Base-by-base conservation (phyloP, 2,113 vertebrate species). In the Pipa parva region DNA sequence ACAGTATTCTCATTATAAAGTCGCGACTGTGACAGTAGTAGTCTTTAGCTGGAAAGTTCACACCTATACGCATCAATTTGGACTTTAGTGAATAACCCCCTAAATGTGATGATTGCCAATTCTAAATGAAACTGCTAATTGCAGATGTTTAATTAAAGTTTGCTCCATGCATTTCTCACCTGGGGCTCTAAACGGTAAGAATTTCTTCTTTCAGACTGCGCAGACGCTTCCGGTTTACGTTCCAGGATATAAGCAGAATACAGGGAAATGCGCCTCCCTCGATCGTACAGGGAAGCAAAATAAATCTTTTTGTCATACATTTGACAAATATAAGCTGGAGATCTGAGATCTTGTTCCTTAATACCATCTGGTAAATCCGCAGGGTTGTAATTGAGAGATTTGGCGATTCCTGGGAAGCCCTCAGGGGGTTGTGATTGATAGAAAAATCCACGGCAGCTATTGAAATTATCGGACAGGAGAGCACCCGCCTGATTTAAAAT, bases 181-280 rank as follows among this genome's bases (percentile, higher is more conserved):
- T 56, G 54, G 8, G 27, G 54, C 13, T 56, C 54, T 33, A 56
- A 22, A 8, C 20, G 18, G 28, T 26, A 56, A 10, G 5, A 3
- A 11, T 3, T 2, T 3, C 6, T n/a, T 33, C 48, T 2, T 50
- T 8, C 7, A 24, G 20, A 1, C 29, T 25, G 3, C 13, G 15
- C 28, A 1, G 18, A 18, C 2, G 27, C 6, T 11, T 31, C 15
- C 13, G 13, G 9, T 3, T 42, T 5, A 42, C 13, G 15, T 42
- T 56, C 54, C 27, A 33, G 8, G 17, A 42, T 42, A 17, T 60
- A 60, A 39, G 58, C 58, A n/a, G 37, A 60, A 39, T 59, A 59
- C 22, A 59, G 56, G 13, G 57, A 36, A 15, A 59, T 59, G 15
- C 20, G 57, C 20, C 36, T 59, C 4, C 36, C 57, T 59, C 36